Conservation (phyloP, 2,797 vertebrate genomes). For the Pipistrellus nathusii region DNA sequence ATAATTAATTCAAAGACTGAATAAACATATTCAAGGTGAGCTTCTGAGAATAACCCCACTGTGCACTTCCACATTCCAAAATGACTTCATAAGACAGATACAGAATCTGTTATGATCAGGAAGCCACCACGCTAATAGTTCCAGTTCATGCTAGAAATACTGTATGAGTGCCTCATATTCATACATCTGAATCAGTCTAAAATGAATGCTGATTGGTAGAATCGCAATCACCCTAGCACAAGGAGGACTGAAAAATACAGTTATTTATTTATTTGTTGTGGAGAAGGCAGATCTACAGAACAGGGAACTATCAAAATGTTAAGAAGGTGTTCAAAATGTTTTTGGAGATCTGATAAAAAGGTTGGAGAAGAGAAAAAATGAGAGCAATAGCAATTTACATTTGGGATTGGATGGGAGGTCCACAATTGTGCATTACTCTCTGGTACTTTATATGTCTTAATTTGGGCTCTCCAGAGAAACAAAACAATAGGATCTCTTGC, state of each 20-base stretch:
- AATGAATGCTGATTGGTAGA: neutral
- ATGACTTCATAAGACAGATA: neutral
- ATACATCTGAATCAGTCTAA: neutral
- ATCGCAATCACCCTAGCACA: neutral
- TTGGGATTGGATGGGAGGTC: neutral
- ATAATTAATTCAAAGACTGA: neutral
- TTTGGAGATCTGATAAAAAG: neutral
- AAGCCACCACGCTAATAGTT: neutral
- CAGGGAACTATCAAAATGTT: neutral
- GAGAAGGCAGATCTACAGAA: neutral
- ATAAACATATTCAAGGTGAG: neutral
- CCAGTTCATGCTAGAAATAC: constrained; percentile 3
- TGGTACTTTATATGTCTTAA: neutral
- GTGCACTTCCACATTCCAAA: neutral
- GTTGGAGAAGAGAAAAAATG: neutral
- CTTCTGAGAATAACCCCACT: neutral
- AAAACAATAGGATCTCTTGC: neutral
- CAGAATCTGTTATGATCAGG: neutral
- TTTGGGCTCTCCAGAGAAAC: neutral
- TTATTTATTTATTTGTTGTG: neutral
- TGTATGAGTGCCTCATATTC: neutral
- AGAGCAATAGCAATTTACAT: neutral
- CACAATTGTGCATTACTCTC: neutral
- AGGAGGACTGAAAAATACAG: neutral
- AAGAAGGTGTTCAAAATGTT: neutral